Base-by-base conservation (phyloP, 2,797 vertebrate genomes). In the Lagocephalus sceleratus region DNA sequence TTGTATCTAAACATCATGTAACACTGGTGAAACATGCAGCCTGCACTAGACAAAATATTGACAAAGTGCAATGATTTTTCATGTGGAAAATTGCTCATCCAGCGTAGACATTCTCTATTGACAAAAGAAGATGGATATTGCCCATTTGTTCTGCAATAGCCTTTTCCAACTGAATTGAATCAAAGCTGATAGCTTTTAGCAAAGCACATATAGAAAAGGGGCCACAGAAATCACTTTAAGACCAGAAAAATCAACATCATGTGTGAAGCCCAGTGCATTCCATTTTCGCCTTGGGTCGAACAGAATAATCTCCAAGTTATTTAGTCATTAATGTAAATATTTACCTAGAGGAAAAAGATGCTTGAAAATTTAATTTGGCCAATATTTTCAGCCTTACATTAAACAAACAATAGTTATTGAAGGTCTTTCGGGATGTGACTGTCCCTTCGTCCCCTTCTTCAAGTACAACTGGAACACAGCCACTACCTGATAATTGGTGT, bases 261-360 rank as follows among this genome's bases (percentile, higher is more conserved):
- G 46, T 59, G 60, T 73, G 45, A 73, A 71, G 51, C 54, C 23
- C 35, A 80, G 46, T 57, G 57, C 72, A 83, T 78, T 86, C 58
- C 79, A 73, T 72, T 82, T 45, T 74, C 54, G 80, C 86, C 83
- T 48, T 56, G 53, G 80, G 85, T 75, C 46, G 60, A 78, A 76
- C 67, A 82, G 69, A 68, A 72, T 80, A 85, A 82, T 84, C 73
- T 82, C 66, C 80, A 63, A 71, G 72, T 82, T 79, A 75, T 85
- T 86, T 76, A 75, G 79, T 81, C 79, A 81, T 85, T 85, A 86
- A 70, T 22, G 53, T 75, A 68, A 63, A 85, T 79, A 77, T 81
- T 80, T 83, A 85, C 78, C 77, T 69, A 61, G 55, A 73, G 68
- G 19, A 67, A 72, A 58, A 62, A 47, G 38, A 48, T 25, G 45